Percentiles rank a stretch among this genome's conserved stretches.
Conservation (phyloP, 2,797 vertebrate genomes). For the Salarias fasciatus region DNA sequence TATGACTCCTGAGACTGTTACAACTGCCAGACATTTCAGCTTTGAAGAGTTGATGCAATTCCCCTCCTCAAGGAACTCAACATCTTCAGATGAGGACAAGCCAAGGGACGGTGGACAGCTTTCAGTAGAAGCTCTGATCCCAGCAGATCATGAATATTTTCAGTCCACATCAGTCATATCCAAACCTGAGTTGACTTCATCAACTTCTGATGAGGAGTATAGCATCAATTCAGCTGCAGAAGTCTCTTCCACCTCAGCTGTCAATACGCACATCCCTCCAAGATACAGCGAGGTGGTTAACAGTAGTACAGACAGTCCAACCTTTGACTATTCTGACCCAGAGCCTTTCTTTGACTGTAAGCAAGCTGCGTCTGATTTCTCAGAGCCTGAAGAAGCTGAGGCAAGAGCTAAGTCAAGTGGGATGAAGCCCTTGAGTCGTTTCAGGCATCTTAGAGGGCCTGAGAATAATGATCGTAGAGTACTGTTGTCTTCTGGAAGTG, state of each 20-base stretch:
- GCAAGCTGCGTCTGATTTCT: constrained; percentile 69
- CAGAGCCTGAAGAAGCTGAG: constrained; percentile 65
- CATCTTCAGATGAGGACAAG: constrained; percentile 35
- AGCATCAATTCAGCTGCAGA: constrained; percentile 41
- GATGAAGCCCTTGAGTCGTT: constrained; percentile 7
- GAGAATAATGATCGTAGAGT: constrained; percentile 30
- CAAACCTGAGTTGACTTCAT: constrained; percentile 40
- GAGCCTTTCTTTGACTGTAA: constrained; percentile 79
- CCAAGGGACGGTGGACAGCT: constrained; percentile 17
- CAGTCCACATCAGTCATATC: constrained; percentile 29
- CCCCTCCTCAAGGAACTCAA: constrained; percentile 9
- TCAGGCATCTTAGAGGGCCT: constrained; percentile 1
- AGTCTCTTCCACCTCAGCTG: constrained; percentile 8
- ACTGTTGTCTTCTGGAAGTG: constrained; percentile 72
- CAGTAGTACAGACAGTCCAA: constrained; percentile 28
- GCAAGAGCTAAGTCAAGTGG: constrained; percentile 7
- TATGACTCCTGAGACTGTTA: constrained; percentile 63
- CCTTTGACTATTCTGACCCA: constrained; percentile 65
- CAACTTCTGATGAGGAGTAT: constrained; percentile 59
- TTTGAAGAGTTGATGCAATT: constrained; percentile 63
- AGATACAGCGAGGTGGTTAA: constrained; percentile 24
- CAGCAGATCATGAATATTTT: constrained; percentile 30
- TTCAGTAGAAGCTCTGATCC: constrained; percentile 47
- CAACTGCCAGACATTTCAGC: constrained; percentile 57
- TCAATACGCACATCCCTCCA: constrained; percentile 21